Evolutionary conservation across 1,140 invertebrate genomes (phyloP).

Genomic region (Berghia stephanieae): DNA sequence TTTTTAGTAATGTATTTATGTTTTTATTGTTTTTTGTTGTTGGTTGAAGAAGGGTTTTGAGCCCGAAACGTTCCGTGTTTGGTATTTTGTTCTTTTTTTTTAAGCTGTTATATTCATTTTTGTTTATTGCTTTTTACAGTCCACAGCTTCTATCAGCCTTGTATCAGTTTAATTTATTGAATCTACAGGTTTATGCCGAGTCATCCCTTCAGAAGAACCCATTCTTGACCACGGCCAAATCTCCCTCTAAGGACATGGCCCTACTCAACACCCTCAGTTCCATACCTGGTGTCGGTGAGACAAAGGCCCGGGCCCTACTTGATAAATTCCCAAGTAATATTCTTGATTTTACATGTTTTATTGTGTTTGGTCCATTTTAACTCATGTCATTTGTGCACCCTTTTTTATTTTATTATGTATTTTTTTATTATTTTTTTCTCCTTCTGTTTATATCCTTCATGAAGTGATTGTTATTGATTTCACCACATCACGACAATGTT

Average conservation of each 20-base stretch:
- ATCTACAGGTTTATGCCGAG: slow-evolving; percentile 21
- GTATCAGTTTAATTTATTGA: too few species aligned
- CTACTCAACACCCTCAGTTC: background rate
- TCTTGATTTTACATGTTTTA: background rate
- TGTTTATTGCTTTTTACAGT: too few species aligned
- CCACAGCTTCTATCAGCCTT: too few species aligned
- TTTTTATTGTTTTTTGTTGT: background rate
- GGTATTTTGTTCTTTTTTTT: too few species aligned
- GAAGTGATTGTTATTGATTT: too few species aligned
- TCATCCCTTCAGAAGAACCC: slow-evolving; percentile 7
- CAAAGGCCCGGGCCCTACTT: background rate
- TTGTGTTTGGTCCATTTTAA: too few species aligned
- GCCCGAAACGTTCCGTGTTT: too few species aligned
- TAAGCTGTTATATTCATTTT: background rate
- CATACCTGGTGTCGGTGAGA: slow-evolving; percentile 5
- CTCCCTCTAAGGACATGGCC: background rate
- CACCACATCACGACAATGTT: too few species aligned
- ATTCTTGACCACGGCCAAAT: background rate
- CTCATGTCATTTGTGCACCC: too few species aligned
- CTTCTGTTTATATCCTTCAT: too few species aligned
- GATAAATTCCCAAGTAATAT: slow-evolving; percentile 16
- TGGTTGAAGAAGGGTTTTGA: background rate
- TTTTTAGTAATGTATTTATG: background rate
- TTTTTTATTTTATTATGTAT: too few species aligned
- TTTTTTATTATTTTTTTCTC: too few species aligned